Evolutionary conservation across 2,113 vertebrate species (phyloP).

Genomic region (Opisthocomus hoazin): DNA sequence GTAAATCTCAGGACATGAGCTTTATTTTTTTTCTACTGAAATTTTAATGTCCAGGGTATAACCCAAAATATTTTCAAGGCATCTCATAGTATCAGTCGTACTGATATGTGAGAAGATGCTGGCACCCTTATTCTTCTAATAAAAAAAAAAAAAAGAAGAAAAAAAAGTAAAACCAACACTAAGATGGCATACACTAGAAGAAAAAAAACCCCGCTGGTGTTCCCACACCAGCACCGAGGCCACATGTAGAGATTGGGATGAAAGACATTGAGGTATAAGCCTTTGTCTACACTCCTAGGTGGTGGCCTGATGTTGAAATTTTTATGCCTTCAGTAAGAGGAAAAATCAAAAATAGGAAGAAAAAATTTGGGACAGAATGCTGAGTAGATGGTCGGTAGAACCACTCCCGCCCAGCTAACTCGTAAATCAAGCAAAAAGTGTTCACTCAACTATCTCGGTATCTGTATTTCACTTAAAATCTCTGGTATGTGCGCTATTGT

Average conservation of each 20-base stretch:
- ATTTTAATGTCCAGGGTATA: conserved; percentile 28
- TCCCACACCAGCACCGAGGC: not conserved
- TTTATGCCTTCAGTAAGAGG: not conserved
- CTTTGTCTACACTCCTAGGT: not conserved
- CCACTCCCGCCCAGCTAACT: not conserved
- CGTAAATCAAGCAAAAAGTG: not conserved
- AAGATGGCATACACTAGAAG: not conserved
- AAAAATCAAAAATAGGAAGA: not conserved
- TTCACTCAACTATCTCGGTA: not conserved
- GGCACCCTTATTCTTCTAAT: not conserved
- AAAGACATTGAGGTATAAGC: not conserved
- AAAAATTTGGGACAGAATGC: not conserved
- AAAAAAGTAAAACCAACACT: not conserved
- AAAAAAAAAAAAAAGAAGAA: not conserved
- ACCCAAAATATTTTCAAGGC: conserved; percentile 28
- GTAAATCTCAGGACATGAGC: conserved; percentile 50
- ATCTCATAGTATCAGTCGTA: not conserved
- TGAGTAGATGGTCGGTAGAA: not conserved
- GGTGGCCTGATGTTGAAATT: not conserved
- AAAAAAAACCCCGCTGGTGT: not conserved
- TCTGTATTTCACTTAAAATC: not conserved
- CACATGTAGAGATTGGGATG: not conserved
- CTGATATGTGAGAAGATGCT: not conserved
- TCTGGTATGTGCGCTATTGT: not conserved
- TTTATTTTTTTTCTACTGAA: conserved; percentile 13